A percentile compares a stretch with the other conserved stretches of the same genome.
These are phyloP conservation scores for Syngnathus rostellatus DNA, from an alignment of 2,797 vertebrate genomes.

Conservation along the genomic window DNA sequence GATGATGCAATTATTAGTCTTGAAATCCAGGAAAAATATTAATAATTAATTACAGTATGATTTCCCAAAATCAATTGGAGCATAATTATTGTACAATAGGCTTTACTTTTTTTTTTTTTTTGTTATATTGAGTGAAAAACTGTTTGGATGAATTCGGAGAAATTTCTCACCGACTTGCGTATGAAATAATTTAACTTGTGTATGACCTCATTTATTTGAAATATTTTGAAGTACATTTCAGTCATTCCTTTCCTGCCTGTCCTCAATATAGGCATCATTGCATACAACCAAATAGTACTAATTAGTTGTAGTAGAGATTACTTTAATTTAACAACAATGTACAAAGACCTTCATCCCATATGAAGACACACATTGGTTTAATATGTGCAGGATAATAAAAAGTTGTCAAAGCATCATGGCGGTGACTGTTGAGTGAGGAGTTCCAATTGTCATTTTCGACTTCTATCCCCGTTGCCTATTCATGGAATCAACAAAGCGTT, in stretches of 20 bases:
- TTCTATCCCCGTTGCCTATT: slow-evolving; percentile 36
- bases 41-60: not conserved
- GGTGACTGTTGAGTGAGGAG: slow-evolving; percentile 16
- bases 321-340: not conserved
- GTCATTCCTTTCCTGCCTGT: not conserved
- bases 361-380: not conserved
- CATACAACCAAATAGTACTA: not conserved
- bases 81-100: not conserved
- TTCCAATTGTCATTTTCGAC: slow-evolving; percentile 44
- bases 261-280: not conserved
- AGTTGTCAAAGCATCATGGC: too few relatives aligned
- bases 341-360: too few relatives aligned
- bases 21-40: not conserved
- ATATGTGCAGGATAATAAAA: not conserved
- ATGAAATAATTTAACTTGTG: too few relatives aligned
- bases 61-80: not conserved
- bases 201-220: too few relatives aligned
- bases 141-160: too few relatives aligned
- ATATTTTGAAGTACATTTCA: not conserved
- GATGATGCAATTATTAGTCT: slow-evolving; percentile 1
- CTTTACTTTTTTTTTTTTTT: too few relatives aligned
- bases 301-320: not conserved
- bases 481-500: slow-evolving; percentile 38
- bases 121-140: too few relatives aligned
- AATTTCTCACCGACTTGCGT: not conserved